Conservation (phyloP, 1,140 invertebrate genomes). For the Tetramorium simillimum region DNA sequence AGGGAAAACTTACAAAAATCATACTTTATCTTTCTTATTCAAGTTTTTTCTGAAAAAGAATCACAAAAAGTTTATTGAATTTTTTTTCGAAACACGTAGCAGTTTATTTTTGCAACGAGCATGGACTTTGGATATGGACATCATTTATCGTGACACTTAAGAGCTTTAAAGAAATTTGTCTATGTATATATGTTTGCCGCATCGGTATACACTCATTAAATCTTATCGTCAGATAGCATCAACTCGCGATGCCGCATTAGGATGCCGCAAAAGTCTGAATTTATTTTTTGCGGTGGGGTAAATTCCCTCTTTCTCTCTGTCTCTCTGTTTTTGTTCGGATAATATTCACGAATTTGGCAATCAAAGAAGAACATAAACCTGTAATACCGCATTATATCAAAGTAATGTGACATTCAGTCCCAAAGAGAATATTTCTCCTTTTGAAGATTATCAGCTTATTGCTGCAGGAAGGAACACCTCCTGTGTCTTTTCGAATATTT, state of each 20-base stretch:
- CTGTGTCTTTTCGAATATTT: slow-evolving; percentile 61
- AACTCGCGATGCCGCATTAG: too few species aligned
- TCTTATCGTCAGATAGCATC: background rate
- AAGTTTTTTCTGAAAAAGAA: background rate
- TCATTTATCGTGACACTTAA: background rate
- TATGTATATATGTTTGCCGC: background rate
- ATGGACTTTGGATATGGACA: background rate
- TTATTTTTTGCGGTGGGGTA: background rate
- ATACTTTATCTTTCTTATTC: background rate
- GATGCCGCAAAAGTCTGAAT: background rate
- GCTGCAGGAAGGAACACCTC: background rate
- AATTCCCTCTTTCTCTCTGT: background rate
- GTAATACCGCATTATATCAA: slow-evolving; percentile 69
- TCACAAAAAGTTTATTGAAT: background rate
- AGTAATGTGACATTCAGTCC: slow-evolving; percentile 66
- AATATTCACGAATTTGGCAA: slow-evolving; percentile 46
- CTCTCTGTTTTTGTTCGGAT: background rate
- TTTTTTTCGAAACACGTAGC: background rate
- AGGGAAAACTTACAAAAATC: background rate
- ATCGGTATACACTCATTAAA: slow-evolving; percentile 22
- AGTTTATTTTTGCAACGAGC: background rate
- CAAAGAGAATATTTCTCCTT: slow-evolving; percentile 62
- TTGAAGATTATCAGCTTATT: slow-evolving; percentile 72
- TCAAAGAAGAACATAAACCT: slow-evolving; percentile 55
- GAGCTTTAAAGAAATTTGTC: background rate